Percentiles rank a stretch among this genome's conserved stretches.
Evolutionary conservation across 2,797 vertebrate species (phyloP).

Genomic region (Sebastes taczanowskii): DNA sequence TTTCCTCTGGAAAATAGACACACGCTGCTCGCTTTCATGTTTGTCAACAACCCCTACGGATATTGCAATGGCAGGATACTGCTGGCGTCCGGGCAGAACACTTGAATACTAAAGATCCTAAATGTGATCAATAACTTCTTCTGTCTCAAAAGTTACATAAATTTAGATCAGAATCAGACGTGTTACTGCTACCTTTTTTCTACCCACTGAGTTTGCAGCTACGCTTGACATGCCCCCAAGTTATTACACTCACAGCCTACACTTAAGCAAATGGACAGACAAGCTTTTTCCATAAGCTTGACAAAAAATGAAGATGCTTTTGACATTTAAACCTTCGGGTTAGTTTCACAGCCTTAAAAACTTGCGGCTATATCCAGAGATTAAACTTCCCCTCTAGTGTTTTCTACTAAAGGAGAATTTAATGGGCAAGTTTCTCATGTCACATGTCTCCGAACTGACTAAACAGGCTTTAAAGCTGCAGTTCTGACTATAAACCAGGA

Average conservation of each 20-base stretch:
- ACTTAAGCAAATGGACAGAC: neutral
- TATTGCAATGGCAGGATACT: conserved; percentile 23
- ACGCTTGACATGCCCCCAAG: neutral
- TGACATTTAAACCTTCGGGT: neutral
- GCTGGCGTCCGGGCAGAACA: conserved; percentile 4
- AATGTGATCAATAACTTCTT: conserved; percentile 18
- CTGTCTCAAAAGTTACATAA: neutral
- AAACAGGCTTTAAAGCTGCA: conserved; percentile 19
- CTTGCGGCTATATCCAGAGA: neutral
- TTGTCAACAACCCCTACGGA: conserved; percentile 60
- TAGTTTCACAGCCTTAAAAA: neutral
- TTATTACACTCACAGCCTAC: neutral
- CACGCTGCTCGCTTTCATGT: conserved; percentile 62
- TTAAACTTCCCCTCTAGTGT: neutral
- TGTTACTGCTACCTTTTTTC: neutral
- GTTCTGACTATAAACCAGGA: conserved; percentile 9
- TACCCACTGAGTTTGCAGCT: neutral
- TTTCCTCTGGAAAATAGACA: conserved; percentile 62
- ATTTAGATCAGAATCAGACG: neutral
- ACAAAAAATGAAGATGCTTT: neutral
- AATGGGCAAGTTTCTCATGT: neutral
- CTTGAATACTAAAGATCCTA: conserved; percentile 13
- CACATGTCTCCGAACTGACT: neutral
- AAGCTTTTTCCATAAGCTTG: neutral
- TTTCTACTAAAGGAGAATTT: neutral